Evolutionary conservation across 2,888 invertebrate species (phyloP), one percentile per base, ranked within the genome.

Genomic region (Gortyna flavago): DNA sequence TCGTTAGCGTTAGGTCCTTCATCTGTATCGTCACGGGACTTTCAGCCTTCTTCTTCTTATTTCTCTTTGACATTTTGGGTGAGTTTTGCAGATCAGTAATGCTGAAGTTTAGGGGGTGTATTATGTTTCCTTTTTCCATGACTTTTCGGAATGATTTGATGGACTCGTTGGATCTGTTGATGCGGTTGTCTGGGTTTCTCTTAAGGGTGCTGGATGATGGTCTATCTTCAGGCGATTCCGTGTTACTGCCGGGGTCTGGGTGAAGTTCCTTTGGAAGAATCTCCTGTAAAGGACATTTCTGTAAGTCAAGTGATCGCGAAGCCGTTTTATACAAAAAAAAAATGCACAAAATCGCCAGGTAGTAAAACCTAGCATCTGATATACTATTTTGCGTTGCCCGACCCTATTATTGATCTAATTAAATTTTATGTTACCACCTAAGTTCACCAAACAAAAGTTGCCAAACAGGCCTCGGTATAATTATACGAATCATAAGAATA

Each of bases 241-340:
- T 97, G 89, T 98, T 98, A 90, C 97, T 98, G 21, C 97, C 97
- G 0, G 98, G 97, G 88, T 97, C 97, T 59, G 97, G 95, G 70
- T 91, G 93, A 16, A 95, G 87, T 79, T 94, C 94, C 83, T 93
- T 95, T 1, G 97, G 97, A 70, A 97, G 89, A 18, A 97, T 97
- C 90, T 97, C 97, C 96, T 96, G 90, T 69, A 77, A 92, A 73
- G 18, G 3, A 54, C 0, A 44, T 18, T 41, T 64, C 11, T 25
- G 6, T 79, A 16, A 69, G n/a, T 73, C 9, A 69, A 13, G 0
- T 59, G 18, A 29, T 11, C 16, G 29, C 11, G 3, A n/a, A 48
- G n/a, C n/a, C 11, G 35, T 13, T 25, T 62, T 62, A 11, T 57
- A 57, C 4, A 4, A 54, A 54, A 54, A 54, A 48, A 48, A 21